Percentiles rank a stretch among this genome's conserved stretches.
phyloP scores from a whole-genome alignment of 2,113 vertebrate species.

The Bos indicus region DNA sequence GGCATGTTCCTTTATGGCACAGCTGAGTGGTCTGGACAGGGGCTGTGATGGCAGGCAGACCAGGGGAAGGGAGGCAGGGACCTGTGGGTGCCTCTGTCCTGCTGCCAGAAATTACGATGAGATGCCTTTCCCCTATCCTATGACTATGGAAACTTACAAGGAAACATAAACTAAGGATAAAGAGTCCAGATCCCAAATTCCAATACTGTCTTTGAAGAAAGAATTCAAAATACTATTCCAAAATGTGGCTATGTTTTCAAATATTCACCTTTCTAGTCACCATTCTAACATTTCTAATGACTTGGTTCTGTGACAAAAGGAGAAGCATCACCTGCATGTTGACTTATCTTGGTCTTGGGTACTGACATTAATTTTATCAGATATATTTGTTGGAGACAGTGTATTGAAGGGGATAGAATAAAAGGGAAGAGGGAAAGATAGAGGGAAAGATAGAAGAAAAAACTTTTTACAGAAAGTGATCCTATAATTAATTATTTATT shows the following conservation, averaged over 20 bases:
- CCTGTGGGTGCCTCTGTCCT: neutral
- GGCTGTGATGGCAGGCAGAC: neutral
- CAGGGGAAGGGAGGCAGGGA: too few species aligned
- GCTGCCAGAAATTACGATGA: neutral
- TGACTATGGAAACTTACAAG: neutral
- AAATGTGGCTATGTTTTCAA: neutral
- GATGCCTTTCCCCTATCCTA: neutral
- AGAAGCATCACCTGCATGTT: neutral
- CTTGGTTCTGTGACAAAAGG: neutral
- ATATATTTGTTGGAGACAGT: neutral
- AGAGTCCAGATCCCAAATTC: neutral
- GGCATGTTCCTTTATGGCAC: rapidly evolving
- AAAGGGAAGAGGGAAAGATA: neutral
- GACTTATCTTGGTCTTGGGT: neutral
- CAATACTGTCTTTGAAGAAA: neutral
- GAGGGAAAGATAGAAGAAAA: neutral
- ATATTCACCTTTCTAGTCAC: neutral
- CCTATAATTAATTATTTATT: neutral
- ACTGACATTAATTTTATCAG: neutral
- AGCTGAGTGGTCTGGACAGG: neutral
- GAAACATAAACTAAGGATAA: neutral
- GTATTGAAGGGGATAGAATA: neutral
- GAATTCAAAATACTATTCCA: neutral
- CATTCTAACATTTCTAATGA: neutral
- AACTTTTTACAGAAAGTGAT: neutral